These are phyloP conservation scores for Aphelenchoides avenae DNA, from an alignment of 1,140 invertebrate genomes.

Conservation along the genomic window DNA sequence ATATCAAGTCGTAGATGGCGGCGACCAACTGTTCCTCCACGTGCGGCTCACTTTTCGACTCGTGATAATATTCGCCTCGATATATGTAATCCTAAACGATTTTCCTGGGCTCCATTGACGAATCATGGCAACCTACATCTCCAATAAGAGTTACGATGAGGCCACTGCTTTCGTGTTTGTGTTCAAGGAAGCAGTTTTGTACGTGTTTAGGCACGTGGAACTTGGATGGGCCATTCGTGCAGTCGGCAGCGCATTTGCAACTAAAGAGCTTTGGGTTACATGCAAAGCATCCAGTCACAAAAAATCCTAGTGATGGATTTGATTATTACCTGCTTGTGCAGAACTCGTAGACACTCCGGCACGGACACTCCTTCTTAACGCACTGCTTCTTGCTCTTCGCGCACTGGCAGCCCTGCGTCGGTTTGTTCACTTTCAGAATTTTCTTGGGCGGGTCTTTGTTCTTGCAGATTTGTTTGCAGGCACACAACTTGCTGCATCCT, in stretches of 20 bases:
- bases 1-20: constrained; percentile 58
- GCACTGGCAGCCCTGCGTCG: constrained; percentile 55
- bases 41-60: constrained; percentile 56
- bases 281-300: constrained; percentile 15
- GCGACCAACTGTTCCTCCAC: constrained; percentile 59
- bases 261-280: constrained; percentile 30
- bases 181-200: constrained; percentile 58
- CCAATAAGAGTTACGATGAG: constrained; percentile 56
- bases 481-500: constrained; percentile 56
- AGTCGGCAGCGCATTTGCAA: constrained; percentile 57
- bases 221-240: constrained; percentile 57
- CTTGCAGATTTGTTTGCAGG: constrained; percentile 59
- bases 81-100: constrained; percentile 56
- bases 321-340: constrained; percentile 46
- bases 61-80: constrained; percentile 58
- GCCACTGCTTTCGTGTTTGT: constrained; percentile 58
- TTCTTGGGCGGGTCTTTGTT: constrained; percentile 57
- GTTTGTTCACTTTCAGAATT: constrained; percentile 49
- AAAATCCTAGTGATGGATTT: constrained; percentile 24
- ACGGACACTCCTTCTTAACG: constrained; percentile 58
- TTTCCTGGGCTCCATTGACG: neutral
- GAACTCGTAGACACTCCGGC: constrained; percentile 56
- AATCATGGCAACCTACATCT: neutral
- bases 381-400: constrained; percentile 58
- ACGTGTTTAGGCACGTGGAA: constrained; percentile 59